Conservation (phyloP, 1,140 invertebrate species). For the Agrypnia vestita region DNA sequence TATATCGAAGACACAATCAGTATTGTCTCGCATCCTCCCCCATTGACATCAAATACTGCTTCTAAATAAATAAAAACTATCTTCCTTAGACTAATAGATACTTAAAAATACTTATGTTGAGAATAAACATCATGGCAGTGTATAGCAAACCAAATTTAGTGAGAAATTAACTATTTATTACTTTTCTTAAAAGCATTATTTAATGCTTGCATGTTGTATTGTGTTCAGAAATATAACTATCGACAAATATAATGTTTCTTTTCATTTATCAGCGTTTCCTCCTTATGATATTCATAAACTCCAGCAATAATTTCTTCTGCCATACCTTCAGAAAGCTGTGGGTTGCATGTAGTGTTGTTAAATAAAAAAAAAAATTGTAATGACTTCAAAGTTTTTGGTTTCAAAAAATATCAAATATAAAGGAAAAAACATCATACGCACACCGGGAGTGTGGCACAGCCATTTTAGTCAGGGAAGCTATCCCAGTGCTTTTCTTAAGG, state of each 20-base stretch:
- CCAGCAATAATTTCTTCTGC: too few relatives aligned
- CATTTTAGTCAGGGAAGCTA: too few relatives aligned
- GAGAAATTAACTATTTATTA: slow-evolving; percentile 70
- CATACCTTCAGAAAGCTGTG: too few relatives aligned
- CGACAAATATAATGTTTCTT: slow-evolving; percentile 53
- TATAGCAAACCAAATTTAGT: slow-evolving; percentile 59
- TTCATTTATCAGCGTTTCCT: not conserved
- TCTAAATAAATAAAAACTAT: slow-evolving; percentile 60
- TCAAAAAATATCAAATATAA: too few relatives aligned
- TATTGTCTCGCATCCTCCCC: slow-evolving; percentile 63
- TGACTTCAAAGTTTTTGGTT: too few relatives aligned
- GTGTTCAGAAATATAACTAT: slow-evolving; percentile 71
- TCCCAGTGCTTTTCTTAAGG: too few relatives aligned
- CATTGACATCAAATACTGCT: slow-evolving; percentile 69
- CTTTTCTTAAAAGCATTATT: slow-evolving; percentile 71
- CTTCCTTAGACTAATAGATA: slow-evolving; percentile 61
- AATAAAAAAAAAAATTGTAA: too few relatives aligned
- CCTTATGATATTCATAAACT: not conserved
- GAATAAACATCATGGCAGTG: slow-evolving; percentile 56
- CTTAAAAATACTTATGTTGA: slow-evolving; percentile 56
- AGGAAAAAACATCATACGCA: too few relatives aligned
- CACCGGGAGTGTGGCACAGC: too few relatives aligned
- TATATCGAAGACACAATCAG: not conserved
- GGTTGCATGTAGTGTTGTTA: too few relatives aligned
- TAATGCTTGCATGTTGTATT: slow-evolving; percentile 74